phyloP scores from a whole-genome alignment of 2,888 invertebrate genomes.

The Tryphoninae sp. region DNA sequence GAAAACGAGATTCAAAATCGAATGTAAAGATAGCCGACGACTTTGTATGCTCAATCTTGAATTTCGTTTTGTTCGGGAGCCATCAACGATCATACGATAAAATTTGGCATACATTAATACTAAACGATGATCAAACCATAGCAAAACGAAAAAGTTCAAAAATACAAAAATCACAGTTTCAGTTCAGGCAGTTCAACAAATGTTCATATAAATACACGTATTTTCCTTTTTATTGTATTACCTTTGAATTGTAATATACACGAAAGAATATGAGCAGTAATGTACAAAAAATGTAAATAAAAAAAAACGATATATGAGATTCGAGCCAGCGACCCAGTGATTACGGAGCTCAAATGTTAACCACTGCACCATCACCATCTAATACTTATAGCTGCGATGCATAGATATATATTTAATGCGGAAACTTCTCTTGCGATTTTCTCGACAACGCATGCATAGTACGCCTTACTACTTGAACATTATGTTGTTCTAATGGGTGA shows the following conservation, averaged over 20 bases:
- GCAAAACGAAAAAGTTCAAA: no score
- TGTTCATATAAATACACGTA: not conserved
- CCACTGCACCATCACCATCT: not conserved
- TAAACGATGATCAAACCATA: no score
- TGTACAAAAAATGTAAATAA: not conserved
- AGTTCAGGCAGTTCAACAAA: not conserved
- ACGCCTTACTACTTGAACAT: not conserved
- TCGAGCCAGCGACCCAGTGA: constrained; percentile 4
- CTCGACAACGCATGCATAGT: not conserved
- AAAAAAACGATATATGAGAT: not conserved
- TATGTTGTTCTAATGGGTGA: not conserved
- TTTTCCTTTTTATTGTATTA: not conserved
- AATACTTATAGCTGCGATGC: not conserved
- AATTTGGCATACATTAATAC: no score
- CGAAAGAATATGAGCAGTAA: not conserved
- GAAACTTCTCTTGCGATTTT: not conserved
- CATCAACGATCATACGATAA: no score
- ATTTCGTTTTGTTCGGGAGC: no score
- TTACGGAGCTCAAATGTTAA: not conserved
- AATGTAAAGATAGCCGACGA: no score
- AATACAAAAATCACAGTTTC: no score
- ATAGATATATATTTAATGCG: not conserved
- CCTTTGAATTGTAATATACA: not conserved
- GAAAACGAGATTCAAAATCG: no score
- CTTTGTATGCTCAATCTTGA: no score